A percentile compares a stretch with the other conserved stretches of the same genome.
Conservation (phyloP, 1,140 invertebrate species). For the Magallana ariakensis region DNA sequence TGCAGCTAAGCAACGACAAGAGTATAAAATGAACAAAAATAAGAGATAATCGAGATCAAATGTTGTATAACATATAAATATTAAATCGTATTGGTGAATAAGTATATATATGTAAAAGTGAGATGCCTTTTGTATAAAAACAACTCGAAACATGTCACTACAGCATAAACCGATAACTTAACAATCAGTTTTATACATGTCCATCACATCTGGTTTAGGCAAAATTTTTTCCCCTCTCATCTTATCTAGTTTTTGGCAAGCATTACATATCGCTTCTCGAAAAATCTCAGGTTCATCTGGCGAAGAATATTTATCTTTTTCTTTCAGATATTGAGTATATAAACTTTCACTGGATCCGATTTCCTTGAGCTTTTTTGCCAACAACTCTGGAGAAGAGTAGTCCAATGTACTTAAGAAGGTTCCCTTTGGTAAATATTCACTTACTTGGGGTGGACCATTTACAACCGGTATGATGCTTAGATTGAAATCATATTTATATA, state of each 20-base stretch:
- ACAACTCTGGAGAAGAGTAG: background rate
- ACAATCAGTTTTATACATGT: no score
- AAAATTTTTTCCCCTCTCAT: no score
- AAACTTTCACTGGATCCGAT: background rate
- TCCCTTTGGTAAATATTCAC: background rate
- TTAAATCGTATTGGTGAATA: no score
- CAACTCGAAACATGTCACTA: no score
- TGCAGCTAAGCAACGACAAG: no score
- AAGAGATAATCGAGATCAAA: no score
- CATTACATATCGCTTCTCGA: background rate
- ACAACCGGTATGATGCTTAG: background rate
- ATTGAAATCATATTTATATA: background rate
- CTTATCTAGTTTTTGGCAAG: background rate
- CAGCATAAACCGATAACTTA: no score
- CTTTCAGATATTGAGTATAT: background rate
- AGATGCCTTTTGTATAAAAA: no score
- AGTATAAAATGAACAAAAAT: no score
- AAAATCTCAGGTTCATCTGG: background rate
- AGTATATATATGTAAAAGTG: no score
- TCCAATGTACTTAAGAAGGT: background rate
- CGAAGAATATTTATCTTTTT: background rate
- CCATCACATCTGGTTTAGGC: no score
- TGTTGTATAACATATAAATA: no score
- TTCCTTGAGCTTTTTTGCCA: background rate
- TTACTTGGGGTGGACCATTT: background rate